Conservation (phyloP, 2,888 invertebrate species). For the Plebejus melissa region DNA sequence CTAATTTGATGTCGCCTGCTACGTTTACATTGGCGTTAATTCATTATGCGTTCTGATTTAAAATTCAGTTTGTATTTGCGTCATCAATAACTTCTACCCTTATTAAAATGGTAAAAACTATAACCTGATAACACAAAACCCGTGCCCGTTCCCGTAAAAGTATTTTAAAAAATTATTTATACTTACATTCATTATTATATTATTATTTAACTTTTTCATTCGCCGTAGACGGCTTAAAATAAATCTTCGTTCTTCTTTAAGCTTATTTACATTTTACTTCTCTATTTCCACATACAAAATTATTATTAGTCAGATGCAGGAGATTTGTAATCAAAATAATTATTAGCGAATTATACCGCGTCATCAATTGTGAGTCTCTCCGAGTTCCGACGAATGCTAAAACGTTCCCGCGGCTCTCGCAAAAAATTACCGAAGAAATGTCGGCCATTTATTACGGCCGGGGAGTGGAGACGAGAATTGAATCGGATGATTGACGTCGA, state of each 20-base stretch:
- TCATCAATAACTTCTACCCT: neutral
- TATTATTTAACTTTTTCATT: too few species aligned
- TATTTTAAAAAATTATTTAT: too few species aligned
- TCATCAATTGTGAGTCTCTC: constrained; percentile 8
- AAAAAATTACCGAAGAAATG: constrained; percentile 25
- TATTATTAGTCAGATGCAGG: neutral
- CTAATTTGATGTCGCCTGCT: constrained; percentile 7
- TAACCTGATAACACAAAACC: neutral
- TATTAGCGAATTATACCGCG: constrained; percentile 9
- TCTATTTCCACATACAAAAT: too few species aligned
- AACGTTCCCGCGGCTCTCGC: neutral
- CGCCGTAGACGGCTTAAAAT: too few species aligned
- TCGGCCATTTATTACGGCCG: constrained; percentile 17
- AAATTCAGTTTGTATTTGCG: constrained; percentile 9
- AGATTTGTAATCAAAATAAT: constrained; percentile 10
- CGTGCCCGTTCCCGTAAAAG: too few species aligned
- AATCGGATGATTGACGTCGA: constrained; percentile 32
- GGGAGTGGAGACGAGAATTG: constrained; percentile 16
- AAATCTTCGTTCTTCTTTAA: too few species aligned
- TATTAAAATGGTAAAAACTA: neutral
- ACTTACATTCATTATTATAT: too few species aligned
- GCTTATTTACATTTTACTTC: too few species aligned
- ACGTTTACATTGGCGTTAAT: constrained; percentile 10
- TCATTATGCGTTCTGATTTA: neutral
- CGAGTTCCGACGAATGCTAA: neutral